A percentile compares a stretch with the other conserved stretches of the same genome.
These are phyloP conservation scores for Neosalanx taihuensis DNA, from an alignment of 2,797 vertebrate species.

Conservation along the genomic window DNA sequence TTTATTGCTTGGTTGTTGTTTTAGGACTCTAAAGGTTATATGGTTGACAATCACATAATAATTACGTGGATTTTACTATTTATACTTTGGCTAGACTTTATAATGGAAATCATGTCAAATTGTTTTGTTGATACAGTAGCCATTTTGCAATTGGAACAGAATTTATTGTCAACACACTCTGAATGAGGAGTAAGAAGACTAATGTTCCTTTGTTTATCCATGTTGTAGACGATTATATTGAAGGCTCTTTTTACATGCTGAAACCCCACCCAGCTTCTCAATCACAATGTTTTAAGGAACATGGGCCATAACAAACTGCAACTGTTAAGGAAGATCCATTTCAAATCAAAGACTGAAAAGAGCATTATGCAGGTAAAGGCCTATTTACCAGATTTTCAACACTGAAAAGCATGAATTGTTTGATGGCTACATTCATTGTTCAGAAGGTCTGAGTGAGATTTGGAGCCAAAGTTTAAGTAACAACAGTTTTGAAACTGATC, in stretches of 20 bases:
- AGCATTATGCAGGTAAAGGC: background rate
- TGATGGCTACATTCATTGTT: constrained; percentile 71
- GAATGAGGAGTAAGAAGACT: background rate
- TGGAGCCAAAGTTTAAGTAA: constrained; percentile 32
- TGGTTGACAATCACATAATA: constrained; percentile 38
- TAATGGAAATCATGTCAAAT: background rate
- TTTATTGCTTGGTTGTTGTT: constrained; percentile 55
- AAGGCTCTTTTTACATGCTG: background rate
- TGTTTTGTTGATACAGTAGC: background rate
- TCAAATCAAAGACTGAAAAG: background rate
- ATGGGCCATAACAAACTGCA: background rate
- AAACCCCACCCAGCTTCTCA: background rate
- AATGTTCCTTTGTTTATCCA: background rate
- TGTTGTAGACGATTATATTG: background rate
- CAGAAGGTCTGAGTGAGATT: constrained; percentile 44
- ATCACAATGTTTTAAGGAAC: background rate
- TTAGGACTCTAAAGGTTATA: constrained; percentile 39
- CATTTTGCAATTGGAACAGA: background rate
- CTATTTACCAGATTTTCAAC: background rate
- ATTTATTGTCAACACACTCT: background rate
- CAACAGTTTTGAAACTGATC: constrained; percentile 34
- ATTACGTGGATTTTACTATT: constrained; percentile 22
- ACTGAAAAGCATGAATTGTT: constrained; percentile 31
- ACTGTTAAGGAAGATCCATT: background rate
- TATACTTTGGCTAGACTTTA: constrained; percentile 16